Evolutionary conservation across 2,113 vertebrate species (phyloP).

Genomic region (Burhinus oedicnemus): DNA sequence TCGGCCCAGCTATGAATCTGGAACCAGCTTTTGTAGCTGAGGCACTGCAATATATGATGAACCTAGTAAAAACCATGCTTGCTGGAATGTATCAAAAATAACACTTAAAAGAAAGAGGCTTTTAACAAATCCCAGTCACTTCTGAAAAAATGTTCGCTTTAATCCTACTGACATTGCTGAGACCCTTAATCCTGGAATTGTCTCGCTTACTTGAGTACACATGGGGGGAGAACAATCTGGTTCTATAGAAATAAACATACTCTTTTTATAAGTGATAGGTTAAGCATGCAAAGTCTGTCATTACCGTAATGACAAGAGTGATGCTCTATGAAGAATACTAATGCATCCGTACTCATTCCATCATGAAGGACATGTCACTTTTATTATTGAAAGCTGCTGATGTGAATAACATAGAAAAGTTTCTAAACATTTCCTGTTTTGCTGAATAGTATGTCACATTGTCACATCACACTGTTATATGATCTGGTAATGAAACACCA

Average conservation of each 20-base stretch:
- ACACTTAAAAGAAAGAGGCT: conserved; percentile 6
- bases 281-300: conserved; percentile 31
- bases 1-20: background rate
- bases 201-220: background rate
- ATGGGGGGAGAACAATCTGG: background rate
- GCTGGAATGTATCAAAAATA: conserved; percentile 4
- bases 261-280: background rate
- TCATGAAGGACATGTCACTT: background rate
- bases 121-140: conserved; percentile 46
- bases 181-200: conserved; percentile 46
- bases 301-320: conserved; percentile 6
- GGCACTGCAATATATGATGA: background rate
- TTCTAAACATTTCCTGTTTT: conserved; percentile 42
- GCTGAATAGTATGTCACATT: conserved; percentile 24
- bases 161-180: conserved; percentile 37
- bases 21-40: background rate
- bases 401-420: conserved; percentile 37
- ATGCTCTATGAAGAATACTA: conserved; percentile 17
- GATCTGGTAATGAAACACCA: conserved; percentile 53
- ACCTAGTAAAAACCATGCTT: background rate
- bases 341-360: background rate
- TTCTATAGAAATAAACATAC: conserved; percentile 18
- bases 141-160: background rate
- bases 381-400: conserved; percentile 35
- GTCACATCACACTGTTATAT: conserved; percentile 36